Percentiles rank a stretch among this genome's conserved stretches.
Evolutionary conservation across 2,113 vertebrate genomes (phyloP).

Genomic region (Gallinago undulata): DNA sequence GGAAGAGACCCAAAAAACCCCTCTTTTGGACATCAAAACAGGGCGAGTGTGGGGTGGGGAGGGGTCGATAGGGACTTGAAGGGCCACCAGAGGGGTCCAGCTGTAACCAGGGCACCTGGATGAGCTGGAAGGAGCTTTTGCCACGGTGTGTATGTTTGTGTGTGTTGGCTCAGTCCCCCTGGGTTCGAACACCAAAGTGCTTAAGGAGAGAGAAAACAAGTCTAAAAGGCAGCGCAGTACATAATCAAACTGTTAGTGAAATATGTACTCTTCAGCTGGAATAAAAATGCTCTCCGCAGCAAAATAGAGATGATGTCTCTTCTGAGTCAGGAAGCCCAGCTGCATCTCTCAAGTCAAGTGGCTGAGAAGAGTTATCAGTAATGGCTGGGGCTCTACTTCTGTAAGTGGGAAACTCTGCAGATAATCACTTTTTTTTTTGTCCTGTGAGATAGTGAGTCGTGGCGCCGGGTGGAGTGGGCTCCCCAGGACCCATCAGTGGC

Average conservation of each 20-base stretch:
- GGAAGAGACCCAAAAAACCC: neutral
- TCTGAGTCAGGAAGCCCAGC: neutral
- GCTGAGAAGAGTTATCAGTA: neutral
- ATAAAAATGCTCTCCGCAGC: neutral
- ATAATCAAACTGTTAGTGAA: neutral
- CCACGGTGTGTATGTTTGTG: fast-evolving
- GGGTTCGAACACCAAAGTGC: fast-evolving
- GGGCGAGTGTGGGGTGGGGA: neutral
- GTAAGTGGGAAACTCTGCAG: neutral
- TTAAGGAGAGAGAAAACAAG: neutral
- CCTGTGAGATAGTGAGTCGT: fast-evolving
- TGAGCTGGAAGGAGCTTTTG: neutral
- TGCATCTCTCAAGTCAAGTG: neutral
- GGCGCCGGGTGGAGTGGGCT: neutral
- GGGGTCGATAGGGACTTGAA: neutral
- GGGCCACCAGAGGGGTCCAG: neutral
- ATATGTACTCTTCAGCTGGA: neutral
- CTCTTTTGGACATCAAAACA: neutral
- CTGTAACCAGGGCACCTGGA: neutral
- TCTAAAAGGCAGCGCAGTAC: neutral
- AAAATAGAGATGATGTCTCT: neutral
- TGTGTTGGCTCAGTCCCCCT: neutral
- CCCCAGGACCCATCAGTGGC: fast-evolving
- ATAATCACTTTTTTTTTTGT: neutral
- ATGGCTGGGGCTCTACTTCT: fast-evolving